Evolutionary conservation across 2,888 invertebrate species (phyloP), one percentile per base, ranked within the genome.

Genomic region (Drosophila barbarae): DNA sequence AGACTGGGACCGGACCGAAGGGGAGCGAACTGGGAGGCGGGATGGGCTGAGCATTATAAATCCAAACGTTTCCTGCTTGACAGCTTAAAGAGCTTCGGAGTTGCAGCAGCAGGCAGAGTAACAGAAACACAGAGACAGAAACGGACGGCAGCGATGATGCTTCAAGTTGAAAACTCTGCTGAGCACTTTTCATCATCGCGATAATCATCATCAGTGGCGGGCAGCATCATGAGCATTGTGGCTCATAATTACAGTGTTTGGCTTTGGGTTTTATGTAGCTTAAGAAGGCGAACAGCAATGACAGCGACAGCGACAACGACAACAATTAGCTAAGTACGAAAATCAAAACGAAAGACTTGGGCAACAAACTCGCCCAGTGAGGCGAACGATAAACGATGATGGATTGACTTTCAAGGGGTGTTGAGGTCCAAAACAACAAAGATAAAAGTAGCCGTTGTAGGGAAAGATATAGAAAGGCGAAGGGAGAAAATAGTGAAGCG

Each of bases 1-100:
- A 18, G 18, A 18, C 18, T 18, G 38, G 28, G 56, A 12, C 35
- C 23, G 47, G 51, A 34, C 35, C 26, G 26, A 42, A 12, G 59
- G 30, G 39, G 41, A 30, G 26, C 8, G 39, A 26, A 15, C 46
- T n/a, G 13, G 15, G 18, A 32, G 32, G 41, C 10, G n/a, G 35
- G 41, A 5, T 18, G 34, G 47, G 41, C 26, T 46, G 50, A 41
- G 78, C 81, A 83, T 79, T 78, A 78, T 78, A 78, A 83, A 85
- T 78, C 77, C 83, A 85, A 78, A 77, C 86, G 82, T 81, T 81
- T 81, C 80, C 80, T 81, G 80, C 82, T 81, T 81, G 80, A 81
- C 80, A 85, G 84, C 84, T 85, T 79, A 70, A 83, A 85, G 79
- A 83, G 84, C 74, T 84, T 69, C 65, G 73, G 30, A 47, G 32